These are phyloP conservation scores for Salarias fasciatus DNA, from an alignment of 2,797 vertebrate species.

Conservation along the genomic window DNA sequence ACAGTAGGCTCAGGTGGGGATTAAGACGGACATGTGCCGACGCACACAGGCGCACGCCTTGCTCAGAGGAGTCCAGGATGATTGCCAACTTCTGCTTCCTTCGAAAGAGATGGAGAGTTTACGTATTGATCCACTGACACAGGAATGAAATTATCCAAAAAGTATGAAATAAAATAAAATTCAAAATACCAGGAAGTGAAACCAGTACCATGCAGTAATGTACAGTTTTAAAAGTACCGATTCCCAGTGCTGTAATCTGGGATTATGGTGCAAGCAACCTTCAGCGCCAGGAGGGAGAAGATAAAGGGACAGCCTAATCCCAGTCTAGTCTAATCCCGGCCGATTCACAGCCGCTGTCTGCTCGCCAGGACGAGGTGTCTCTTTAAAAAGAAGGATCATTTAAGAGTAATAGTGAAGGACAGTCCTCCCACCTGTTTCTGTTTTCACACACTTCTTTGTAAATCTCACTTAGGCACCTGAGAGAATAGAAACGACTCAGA, in stretches of 20 bases:
- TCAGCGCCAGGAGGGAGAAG: slow-evolving; percentile 44
- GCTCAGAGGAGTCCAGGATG: neutral
- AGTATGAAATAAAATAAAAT: too few species aligned
- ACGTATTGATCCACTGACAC: too few species aligned
- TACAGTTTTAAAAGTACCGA: neutral
- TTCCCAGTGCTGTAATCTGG: slow-evolving; percentile 68
- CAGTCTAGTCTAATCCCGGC: slow-evolving; percentile 57
- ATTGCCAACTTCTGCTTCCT: neutral
- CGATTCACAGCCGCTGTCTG: slow-evolving; percentile 23
- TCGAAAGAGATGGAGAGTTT: neutral
- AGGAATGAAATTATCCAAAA: too few species aligned
- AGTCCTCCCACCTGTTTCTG: neutral
- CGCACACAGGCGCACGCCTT: slow-evolving; percentile 10
- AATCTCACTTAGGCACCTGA: neutral
- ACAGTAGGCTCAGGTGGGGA: slow-evolving; percentile 64
- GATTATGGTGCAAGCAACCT: slow-evolving; percentile 63
- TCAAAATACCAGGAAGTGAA: too few species aligned
- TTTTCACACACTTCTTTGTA: neutral
- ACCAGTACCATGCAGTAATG: neutral
- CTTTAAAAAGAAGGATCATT: slow-evolving; percentile 20
- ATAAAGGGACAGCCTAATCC: slow-evolving; percentile 62
- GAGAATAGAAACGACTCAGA: too few species aligned
- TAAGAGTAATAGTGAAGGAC: slow-evolving; percentile 8
- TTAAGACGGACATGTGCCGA: slow-evolving; percentile 61
- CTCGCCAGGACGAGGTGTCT: slow-evolving; percentile 14